Base-by-base conservation (phyloP, 2,888 invertebrate genomes). In the Brenthis daphne region DNA sequence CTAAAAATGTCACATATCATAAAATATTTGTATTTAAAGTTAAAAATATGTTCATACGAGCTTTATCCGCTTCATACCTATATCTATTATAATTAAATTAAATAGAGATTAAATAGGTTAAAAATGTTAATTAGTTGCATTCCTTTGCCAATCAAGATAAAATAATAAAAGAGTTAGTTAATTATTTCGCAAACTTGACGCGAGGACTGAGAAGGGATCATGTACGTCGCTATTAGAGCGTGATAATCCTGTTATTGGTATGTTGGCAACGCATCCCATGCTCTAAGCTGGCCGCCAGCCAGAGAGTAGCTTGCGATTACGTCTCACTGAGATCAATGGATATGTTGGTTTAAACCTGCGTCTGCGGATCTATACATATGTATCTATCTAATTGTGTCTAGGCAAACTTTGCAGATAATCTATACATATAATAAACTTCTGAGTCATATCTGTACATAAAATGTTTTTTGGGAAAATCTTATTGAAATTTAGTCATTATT, bases 191-290 rank as follows among this genome's bases (percentile, higher is more conserved):
- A 53, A 63, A 63, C 20, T 53, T 29, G 20, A 61, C 16, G 20
- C 51, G 53, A 29, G 51, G 51, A 53, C 37, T 43, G 37, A 11
- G 50, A 51, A 50, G 47, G 37, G 60, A 50, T 50, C 66, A 65
- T 65, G 65, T 68, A 68, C 77, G 63, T 71, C 71, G 66, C 72
- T 74, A 70, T 75, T 76, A 74, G 74, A 75, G 73, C 73, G 73
- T 73, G 71, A 75, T 77, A 77, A 77, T 77, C 75, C 74, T 74
- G 68, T 72, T 73, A 72, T 77, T 77, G 76, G 74, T 75, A 78
- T 79, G 76, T 82, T 85, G 89, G 89, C 89, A 89, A 82, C 78
- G 79, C 80, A 81, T 82, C 81, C 82, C 81, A 78, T 77, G 79
- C 80, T 80, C 78, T 80, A 20, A 75, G 77, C 85, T 89, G 89